A percentile compares a stretch with the other conserved stretches of the same genome.
Conservation (phyloP, 2,797 vertebrate genomes). For the Miichthys miiuy region DNA sequence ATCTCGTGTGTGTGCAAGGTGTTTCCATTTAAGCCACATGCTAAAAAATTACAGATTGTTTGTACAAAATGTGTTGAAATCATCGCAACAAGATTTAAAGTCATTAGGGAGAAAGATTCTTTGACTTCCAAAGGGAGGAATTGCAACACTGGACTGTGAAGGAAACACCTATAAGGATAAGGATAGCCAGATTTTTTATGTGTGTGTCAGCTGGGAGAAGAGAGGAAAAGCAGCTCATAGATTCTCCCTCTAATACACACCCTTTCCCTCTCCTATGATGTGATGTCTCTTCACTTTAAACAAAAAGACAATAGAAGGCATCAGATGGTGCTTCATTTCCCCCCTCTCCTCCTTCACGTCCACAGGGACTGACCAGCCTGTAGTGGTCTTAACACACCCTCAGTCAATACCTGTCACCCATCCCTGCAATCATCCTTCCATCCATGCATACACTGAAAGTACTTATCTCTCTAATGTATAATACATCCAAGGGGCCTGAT, state of each 20-base stretch:
- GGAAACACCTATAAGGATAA: slow-evolving; percentile 11
- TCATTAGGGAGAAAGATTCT: slow-evolving; percentile 2
- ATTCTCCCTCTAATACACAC: slow-evolving; percentile 11
- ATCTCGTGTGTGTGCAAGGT: background rate
- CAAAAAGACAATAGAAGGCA: slow-evolving; percentile 52
- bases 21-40: background rate
- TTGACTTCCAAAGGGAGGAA: slow-evolving; percentile 21
- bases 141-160: slow-evolving; percentile 17
- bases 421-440: slow-evolving; percentile 41
- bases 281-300: slow-evolving; percentile 48
- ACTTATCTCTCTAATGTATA: slow-evolving; percentile 36
- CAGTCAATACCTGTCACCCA: slow-evolving; percentile 71
- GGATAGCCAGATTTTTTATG: too few relatives aligned
- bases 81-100: background rate
- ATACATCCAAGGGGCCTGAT: slow-evolving; percentile 5
- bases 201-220: slow-evolving; percentile 20
- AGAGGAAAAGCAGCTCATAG: slow-evolving; percentile 13
- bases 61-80: slow-evolving; percentile 32
- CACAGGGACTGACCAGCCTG: slow-evolving; percentile 60
- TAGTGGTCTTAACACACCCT: slow-evolving; percentile 42
- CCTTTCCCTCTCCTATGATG: slow-evolving; percentile 44
- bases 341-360: slow-evolving; percentile 16
- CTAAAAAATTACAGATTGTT: slow-evolving; percentile 1
- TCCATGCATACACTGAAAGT: slow-evolving; percentile 33
- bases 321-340: slow-evolving; percentile 68